A percentile compares a stretch with the other conserved stretches of the same genome.
phyloP scores from a whole-genome alignment of 2,113 vertebrate genomes.

The Aptenodytes patagonicus region DNA sequence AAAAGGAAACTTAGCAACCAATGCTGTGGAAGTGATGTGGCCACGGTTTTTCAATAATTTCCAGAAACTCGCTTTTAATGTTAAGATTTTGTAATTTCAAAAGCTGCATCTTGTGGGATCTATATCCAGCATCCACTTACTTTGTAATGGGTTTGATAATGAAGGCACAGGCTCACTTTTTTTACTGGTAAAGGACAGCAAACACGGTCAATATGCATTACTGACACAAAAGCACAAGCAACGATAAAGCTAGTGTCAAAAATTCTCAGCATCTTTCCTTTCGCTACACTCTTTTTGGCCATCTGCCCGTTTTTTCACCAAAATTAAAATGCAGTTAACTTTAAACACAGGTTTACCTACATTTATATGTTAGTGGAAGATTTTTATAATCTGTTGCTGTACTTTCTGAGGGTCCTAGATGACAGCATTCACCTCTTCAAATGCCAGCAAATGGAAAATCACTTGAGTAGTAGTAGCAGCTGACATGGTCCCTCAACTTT shows the following conservation, averaged over 20 bases:
- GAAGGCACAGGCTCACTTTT: constrained; percentile 72
- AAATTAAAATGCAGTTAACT: constrained; percentile 25
- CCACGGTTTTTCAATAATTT: constrained; percentile 25
- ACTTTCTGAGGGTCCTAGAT: constrained; percentile 52
- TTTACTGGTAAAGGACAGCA: constrained; percentile 52
- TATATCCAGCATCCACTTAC: constrained; percentile 45
- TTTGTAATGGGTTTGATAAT: constrained; percentile 54
- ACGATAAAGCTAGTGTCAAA: constrained; percentile 39
- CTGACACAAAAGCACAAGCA: constrained; percentile 49
- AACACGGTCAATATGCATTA: constrained; percentile 51
- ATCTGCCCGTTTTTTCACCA: constrained; percentile 45
- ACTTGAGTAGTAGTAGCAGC: constrained; percentile 44
- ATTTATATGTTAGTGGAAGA: constrained; percentile 28
- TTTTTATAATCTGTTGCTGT: constrained; percentile 40
- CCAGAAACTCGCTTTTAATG: constrained; percentile 40
- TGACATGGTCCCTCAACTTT: constrained; percentile 72
- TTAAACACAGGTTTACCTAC: constrained; percentile 21
- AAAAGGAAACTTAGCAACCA: constrained; percentile 24
- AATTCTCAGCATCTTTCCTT: constrained; percentile 12
- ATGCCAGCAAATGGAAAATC: constrained; percentile 66
- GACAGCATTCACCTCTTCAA: constrained; percentile 32
- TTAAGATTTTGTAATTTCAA: neutral
- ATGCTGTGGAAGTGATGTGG: constrained; percentile 31
- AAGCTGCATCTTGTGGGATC: constrained; percentile 33
- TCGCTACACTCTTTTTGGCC: constrained; percentile 55